phyloP scores from a whole-genome alignment of 2,113 vertebrate genomes.

The Mormoops blainvillei region DNA sequence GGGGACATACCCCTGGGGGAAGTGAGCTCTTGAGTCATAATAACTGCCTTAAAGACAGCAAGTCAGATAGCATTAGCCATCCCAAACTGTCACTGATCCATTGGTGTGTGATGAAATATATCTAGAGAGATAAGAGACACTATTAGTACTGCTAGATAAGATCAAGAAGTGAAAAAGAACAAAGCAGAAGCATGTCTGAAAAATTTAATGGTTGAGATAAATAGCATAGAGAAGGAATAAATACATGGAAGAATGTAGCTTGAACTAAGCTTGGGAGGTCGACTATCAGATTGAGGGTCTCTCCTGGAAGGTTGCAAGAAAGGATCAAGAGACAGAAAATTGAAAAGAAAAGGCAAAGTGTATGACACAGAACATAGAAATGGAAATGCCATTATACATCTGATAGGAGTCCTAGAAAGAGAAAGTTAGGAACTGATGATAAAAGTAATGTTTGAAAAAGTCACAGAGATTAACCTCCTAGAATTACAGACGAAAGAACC shows the following conservation, averaged over 20 bases:
- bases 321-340: neutral
- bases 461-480: neutral
- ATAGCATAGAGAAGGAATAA: neutral
- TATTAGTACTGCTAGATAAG: neutral
- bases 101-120: neutral
- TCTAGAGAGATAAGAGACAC: neutral
- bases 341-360: neutral
- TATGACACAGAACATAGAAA: neutral
- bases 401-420: neutral
- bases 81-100: neutral
- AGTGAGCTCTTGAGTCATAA: neutral
- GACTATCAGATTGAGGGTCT: neutral
- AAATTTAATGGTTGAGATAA: neutral
- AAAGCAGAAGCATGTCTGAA: neutral
- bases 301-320: neutral
- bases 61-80: neutral
- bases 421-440: neutral
- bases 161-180: neutral
- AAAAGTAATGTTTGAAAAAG: neutral
- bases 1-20: neutral
- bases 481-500: neutral
- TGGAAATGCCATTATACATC: neutral
- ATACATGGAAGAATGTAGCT: neutral
- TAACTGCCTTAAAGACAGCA: neutral
- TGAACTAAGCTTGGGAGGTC: neutral